Evolutionary conservation across 1,140 invertebrate species (phyloP), one percentile per base, ranked within the genome.

Genomic region (Mamestra configurata): DNA sequence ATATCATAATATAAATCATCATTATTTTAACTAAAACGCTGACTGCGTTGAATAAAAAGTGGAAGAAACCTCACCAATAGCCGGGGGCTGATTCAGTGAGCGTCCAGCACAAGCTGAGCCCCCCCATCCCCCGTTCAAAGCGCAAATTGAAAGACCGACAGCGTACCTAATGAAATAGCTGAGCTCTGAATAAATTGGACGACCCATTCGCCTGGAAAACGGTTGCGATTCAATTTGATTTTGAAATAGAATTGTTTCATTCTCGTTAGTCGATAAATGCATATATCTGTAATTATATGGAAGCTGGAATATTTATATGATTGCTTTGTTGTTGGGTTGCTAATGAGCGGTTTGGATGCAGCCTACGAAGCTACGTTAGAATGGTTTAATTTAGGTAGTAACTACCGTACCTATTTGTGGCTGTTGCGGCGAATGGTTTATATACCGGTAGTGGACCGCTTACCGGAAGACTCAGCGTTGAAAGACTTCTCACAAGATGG

Each of bases 171-270:
- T 85, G 81, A 86, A 85, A 83, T 84, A 86, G 66, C 82, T 78
- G 77, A 79, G 86, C 79, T 88, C 86, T 77, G 71, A 53, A 53
- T 81, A 77, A 68, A 80, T 27, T 86, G 84, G 86, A 43, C 61
- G 57, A 72, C 15, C 70, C 66, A 75, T 73, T 83, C 80, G 86
- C 68, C 80, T 81, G 77, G 79, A 83, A 77, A 77, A 76, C 79
- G 79, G 80, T 80, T 71, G 66, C 79, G 73, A 82, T 85, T 84
- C 84, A 88, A 88, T 89, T 88, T 84, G 82, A 86, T 86, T 86
- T 85, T 75, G 80, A 81, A 81, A 84, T 87, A 80, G 77, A 79
- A 85, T 86, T 87, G 88, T 85, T 84, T 77, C 73, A 76, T 81
- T 77, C 75, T 76, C 73, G 73, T 76, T 76, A 76, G 40, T 59